A percentile compares a stretch with the other conserved stretches of the same genome.
These are phyloP conservation scores for Sebastes nivosus DNA, from an alignment of 2,797 vertebrate genomes.

Conservation along the genomic window DNA sequence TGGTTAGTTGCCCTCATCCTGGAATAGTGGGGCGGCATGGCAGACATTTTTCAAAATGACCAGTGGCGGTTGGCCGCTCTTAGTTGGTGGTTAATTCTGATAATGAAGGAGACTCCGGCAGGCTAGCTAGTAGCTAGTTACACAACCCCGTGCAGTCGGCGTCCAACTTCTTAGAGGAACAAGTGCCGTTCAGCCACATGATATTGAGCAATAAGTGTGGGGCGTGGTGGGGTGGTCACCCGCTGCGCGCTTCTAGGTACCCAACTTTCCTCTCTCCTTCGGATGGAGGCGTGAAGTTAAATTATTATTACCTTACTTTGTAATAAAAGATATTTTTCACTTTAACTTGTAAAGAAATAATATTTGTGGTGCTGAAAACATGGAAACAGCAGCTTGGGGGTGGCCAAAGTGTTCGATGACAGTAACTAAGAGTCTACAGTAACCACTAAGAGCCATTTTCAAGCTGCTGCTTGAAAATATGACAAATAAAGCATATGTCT, in stretches of 20 bases:
- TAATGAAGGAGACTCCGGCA: conserved; percentile 30
- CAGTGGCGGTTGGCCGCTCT: background rate
- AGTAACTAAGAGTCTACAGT: too few relatives aligned
- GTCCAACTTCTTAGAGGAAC: conserved; percentile 23
- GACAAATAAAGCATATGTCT: background rate
- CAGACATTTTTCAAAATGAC: too few relatives aligned
- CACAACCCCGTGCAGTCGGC: conserved; percentile 4
- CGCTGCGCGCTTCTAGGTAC: background rate
- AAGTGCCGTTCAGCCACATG: background rate
- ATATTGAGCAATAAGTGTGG: background rate
- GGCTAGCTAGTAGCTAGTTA: background rate
- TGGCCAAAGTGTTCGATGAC: too few relatives aligned
- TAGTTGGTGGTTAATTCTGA: conserved; percentile 22
- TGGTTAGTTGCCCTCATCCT: background rate
- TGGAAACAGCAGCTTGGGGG: too few relatives aligned
- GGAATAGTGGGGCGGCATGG: too few relatives aligned
- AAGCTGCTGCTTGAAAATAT: background rate
- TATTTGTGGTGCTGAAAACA: too few relatives aligned
- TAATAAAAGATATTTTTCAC: too few relatives aligned
- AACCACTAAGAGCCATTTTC: too few relatives aligned
- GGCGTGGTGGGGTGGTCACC: background rate
- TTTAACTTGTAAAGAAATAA: too few relatives aligned
- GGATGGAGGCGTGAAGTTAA: background rate
- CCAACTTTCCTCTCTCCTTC: background rate
- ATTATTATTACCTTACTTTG: too few relatives aligned